Conservation (phyloP, 1,140 invertebrate species). For the Scylla paramamosain region DNA sequence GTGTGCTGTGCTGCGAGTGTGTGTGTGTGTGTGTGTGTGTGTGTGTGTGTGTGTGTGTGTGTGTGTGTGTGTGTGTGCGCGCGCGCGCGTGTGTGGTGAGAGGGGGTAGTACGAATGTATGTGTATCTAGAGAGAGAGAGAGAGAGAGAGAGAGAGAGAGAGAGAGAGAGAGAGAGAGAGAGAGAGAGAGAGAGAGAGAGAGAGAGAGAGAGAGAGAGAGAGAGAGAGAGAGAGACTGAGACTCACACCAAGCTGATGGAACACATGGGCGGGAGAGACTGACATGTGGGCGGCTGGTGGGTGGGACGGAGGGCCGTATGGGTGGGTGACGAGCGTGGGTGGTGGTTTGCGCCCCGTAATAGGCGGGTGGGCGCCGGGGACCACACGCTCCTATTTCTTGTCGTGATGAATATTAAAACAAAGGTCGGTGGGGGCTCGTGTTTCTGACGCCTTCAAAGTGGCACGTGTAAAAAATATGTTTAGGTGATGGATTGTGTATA, state of each 20-base stretch:
- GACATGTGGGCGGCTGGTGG: not conserved
- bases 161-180: too few relatives aligned
- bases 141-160: too few relatives aligned
- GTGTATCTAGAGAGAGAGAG: too few relatives aligned
- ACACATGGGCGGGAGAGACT: too few relatives aligned
- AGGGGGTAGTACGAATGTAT: not conserved
- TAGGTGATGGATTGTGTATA: not conserved
- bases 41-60: not conserved
- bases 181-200: too few relatives aligned
- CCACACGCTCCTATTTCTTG: not conserved
- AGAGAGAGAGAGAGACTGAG: too few relatives aligned
- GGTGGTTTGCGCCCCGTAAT: not conserved
- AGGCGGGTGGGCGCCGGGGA: not conserved
- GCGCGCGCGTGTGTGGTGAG: not conserved
- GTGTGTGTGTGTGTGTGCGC: not conserved
- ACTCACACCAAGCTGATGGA: too few relatives aligned
- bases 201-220: too few relatives aligned
- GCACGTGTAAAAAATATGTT: not conserved
- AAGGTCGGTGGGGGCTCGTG: not conserved
- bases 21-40: constrained; percentile 9
- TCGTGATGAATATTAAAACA: constrained; percentile 2
- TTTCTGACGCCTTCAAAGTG: constrained; percentile 21
- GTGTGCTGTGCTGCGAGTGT: not conserved
- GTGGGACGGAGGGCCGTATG: not conserved
- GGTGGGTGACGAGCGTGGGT: not conserved